Base-by-base conservation (phyloP, 2,888 invertebrate genomes). In the Phyllotreta striolata region DNA sequence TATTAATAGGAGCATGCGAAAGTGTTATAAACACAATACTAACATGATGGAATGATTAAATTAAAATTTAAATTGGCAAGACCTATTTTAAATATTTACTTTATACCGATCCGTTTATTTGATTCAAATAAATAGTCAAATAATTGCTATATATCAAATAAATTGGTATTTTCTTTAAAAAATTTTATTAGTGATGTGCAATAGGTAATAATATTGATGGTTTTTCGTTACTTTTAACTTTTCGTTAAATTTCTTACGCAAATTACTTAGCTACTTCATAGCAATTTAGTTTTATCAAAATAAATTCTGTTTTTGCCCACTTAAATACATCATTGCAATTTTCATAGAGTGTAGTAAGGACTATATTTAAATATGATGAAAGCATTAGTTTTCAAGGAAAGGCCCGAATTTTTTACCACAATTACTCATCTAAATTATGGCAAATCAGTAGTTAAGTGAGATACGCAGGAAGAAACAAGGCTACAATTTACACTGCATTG, bases 351-450 rank as follows among this genome's bases (percentile, higher is more conserved):
- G 34, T 14, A 14, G 8, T 4, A 14, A n/a, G 34, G 8, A 34
- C 37, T 49, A 49, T 49, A 49, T 35, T 49, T 49, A 49, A 35
- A 6, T 35, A n/a, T 49, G 34, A 49, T 37, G 35, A 49, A 49
- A 49, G 10, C 12, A 35, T 24, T 37, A 47, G 34, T 49, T 4
- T 49, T 49, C 49, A 37, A 8, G 35, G 49, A 49, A 49, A 47
- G 1, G 24, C 2, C 6, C 14, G 3, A 9, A n/a, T 3, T 40
- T 40, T 47, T 14, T 12, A 49, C 49, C 34, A 49, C 49, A 34
- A 35, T 49, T 49, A 49, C 12, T 49, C 49, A 49, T 49, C 10
- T 9, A 49, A 49, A 35, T 35, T 49, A 49, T 14, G 12, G 35
- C 35, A 34, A 35, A 34, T 10, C 9, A 12, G 9, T 37, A 49